phyloP scores from a whole-genome alignment of 1,140 invertebrate genomes.

The Cepaea nemoralis region DNA sequence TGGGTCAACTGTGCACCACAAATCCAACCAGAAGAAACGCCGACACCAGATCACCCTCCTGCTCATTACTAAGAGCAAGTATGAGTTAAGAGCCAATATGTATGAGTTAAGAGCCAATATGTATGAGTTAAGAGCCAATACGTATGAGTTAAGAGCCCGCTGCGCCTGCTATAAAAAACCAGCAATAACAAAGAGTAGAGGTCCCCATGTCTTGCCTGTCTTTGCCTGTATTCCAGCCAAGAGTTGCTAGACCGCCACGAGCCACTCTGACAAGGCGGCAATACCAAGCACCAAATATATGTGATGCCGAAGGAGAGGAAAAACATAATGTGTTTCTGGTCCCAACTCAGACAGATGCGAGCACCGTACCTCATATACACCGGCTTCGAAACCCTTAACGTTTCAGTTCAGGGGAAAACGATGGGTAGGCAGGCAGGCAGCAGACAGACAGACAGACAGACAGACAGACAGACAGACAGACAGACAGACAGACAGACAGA shows the following conservation, averaged over 20 bases:
- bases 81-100: too few species aligned
- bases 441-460: too few species aligned
- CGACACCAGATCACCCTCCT: background rate
- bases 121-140: background rate
- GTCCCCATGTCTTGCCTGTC: background rate
- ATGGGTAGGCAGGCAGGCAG: too few species aligned
- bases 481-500: too few species aligned
- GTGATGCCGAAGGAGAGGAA: background rate
- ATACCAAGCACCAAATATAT: background rate
- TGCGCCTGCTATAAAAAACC: background rate
- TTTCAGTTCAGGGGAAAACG: background rate
- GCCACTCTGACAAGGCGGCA: background rate
- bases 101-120: conserved; percentile 10
- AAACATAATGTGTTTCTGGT: background rate
- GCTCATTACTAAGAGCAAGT: background rate
- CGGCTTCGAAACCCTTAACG: background rate
- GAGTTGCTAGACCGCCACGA: background rate
- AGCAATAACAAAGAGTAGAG: background rate
- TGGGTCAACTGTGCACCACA: background rate
- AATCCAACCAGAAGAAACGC: background rate
- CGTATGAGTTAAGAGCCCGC: too few species aligned
- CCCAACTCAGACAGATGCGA: background rate
- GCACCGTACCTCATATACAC: background rate
- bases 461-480: too few species aligned
- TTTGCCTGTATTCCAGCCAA: background rate